Percentiles rank a stretch among this genome's conserved stretches.
phyloP scores from a whole-genome alignment of 2,797 vertebrate species.

The Chelmon rostratus region DNA sequence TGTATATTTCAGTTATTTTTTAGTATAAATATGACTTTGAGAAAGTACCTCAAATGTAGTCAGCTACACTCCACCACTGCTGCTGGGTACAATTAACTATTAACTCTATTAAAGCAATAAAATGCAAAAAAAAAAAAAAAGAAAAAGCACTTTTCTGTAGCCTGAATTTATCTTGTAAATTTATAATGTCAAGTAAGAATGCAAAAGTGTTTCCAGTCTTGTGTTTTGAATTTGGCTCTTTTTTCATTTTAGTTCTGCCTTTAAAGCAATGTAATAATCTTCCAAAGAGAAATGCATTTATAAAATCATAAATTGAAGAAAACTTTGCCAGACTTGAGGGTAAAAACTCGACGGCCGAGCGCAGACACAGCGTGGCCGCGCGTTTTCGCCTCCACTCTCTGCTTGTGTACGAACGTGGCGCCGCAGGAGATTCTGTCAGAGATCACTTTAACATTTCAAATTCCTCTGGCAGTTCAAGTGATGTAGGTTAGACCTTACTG shows the following conservation, averaged over 20 bases:
- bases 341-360: not conserved
- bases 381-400: not conserved
- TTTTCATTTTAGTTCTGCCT: constrained; percentile 2
- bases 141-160: not conserved
- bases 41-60: not conserved
- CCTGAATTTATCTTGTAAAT: constrained; percentile 9
- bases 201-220: constrained; percentile 11
- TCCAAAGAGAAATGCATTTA: constrained; percentile 9
- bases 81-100: not conserved
- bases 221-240: constrained; percentile 1
- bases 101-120: not conserved
- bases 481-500: constrained; percentile 17
- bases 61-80: not conserved
- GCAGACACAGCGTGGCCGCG: not conserved
- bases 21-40: not conserved
- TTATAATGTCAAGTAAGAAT: constrained; percentile 7
- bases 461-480: constrained; percentile 40
- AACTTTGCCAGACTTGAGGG: not conserved
- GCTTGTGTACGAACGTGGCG: constrained; percentile 33
- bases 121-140: constrained; percentile 4
- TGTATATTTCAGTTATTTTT: too few species aligned
- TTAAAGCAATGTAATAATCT: constrained; percentile 12
- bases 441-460: constrained; percentile 40
- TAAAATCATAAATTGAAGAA: constrained; percentile 1
- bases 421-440: constrained; percentile 12